Conservation (phyloP, 64 coral and sea anemone genomes). For the Dendrophyllia cribrosa region DNA sequence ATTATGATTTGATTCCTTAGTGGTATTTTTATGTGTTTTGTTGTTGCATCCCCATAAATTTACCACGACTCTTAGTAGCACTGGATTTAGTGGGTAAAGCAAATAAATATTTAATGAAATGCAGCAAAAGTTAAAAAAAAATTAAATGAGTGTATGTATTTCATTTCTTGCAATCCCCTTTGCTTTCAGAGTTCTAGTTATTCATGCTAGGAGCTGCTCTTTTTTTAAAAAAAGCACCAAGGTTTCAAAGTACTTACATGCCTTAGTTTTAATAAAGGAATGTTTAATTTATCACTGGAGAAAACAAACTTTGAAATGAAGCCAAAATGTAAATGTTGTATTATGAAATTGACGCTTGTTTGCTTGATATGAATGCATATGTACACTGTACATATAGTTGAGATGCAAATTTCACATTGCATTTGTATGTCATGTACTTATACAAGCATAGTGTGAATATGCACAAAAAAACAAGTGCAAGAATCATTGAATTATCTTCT, state of each 20-base stretch:
- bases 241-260: neutral
- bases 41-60: neutral
- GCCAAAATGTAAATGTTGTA: neutral
- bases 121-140: neutral
- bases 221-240: neutral
- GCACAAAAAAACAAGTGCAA: no score
- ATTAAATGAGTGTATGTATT: neutral
- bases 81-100: neutral
- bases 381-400: no score
- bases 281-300: no score
- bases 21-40: no score
- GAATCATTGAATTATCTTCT: no score
- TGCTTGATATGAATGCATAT: neutral
- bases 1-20: no score
- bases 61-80: neutral
- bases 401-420: no score
- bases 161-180: no score
- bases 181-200: neutral
- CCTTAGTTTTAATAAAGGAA: neutral
- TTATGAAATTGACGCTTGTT: neutral
- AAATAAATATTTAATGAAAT: conserved; percentile 47
- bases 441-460: no score
- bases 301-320: neutral
- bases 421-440: no score
- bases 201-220: neutral